Percentiles rank a stretch among this genome's conserved stretches.
Conservation (phyloP, 2,888 invertebrate species). For the Coelogynopora nodosa region DNA sequence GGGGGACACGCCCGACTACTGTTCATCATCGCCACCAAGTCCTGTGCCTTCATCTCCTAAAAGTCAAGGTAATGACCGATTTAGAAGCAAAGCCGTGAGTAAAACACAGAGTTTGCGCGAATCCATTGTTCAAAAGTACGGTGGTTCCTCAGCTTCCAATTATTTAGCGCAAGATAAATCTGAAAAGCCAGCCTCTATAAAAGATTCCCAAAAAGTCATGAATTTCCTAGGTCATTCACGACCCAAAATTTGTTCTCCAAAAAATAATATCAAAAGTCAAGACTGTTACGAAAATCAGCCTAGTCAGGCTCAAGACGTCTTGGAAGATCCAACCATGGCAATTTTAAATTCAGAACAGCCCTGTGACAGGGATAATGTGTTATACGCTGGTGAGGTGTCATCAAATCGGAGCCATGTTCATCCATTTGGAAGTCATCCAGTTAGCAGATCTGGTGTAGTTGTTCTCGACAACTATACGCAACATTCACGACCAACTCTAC, state of each 20-base stretch:
- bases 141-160: neutral
- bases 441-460: slow-evolving; percentile 8
- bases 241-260: neutral
- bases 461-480: neutral
- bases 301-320: neutral
- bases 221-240: neutral
- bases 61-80: neutral
- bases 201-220: neutral
- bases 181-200: neutral
- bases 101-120: neutral
- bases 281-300: neutral
- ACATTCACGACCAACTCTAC: neutral
- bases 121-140: neutral
- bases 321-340: neutral
- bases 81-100: neutral
- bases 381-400: neutral
- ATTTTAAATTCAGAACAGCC: neutral
- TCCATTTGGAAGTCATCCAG: neutral
- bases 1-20: neutral
- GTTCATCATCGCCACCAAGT: neutral
- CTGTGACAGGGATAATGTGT: neutral
- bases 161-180: neutral
- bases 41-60: neutral
- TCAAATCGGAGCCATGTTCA: neutral
- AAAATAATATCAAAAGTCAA: neutral